Percentiles rank a stretch among this genome's conserved stretches.
phyloP scores from a whole-genome alignment of 2,113 vertebrate genomes.

The Calidris pugnax region DNA sequence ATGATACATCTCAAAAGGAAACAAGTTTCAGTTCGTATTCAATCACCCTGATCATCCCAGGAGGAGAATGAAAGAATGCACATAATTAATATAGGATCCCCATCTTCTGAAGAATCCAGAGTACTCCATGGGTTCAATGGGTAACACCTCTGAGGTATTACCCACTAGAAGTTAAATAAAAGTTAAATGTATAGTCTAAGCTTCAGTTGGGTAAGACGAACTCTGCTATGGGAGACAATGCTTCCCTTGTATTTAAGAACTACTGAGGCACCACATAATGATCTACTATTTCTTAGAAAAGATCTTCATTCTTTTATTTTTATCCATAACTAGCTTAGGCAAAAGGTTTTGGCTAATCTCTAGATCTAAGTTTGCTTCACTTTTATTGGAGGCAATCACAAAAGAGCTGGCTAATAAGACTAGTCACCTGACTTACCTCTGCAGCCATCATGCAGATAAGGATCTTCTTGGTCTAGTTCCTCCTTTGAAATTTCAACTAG shows the following conservation, averaged over 20 bases:
- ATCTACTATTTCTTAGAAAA: background rate
- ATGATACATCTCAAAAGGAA: background rate
- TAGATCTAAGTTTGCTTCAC: background rate
- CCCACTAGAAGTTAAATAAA: background rate
- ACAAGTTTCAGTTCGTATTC: background rate
- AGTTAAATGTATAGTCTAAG: background rate
- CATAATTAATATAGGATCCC: background rate
- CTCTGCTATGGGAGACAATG: background rate
- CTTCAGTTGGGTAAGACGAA: background rate
- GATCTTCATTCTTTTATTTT: background rate
- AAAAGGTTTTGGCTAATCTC: conserved; percentile 1
- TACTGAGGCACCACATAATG: background rate
- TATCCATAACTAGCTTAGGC: background rate
- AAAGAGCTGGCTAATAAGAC: background rate
- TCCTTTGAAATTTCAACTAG: conserved; percentile 63
- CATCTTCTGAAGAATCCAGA: background rate
- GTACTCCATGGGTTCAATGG: background rate
- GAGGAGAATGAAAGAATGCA: background rate
- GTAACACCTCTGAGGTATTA: background rate
- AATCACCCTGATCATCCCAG: background rate
- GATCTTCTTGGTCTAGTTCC: conserved; percentile 78
- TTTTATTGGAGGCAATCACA: background rate
- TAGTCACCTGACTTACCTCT: conserved; percentile 75
- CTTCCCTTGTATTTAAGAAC: background rate
- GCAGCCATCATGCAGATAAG: conserved; percentile 82